These are phyloP conservation scores for Campoplex nolae DNA, from an alignment of 2,888 invertebrate genomes.

Conservation along the genomic window DNA sequence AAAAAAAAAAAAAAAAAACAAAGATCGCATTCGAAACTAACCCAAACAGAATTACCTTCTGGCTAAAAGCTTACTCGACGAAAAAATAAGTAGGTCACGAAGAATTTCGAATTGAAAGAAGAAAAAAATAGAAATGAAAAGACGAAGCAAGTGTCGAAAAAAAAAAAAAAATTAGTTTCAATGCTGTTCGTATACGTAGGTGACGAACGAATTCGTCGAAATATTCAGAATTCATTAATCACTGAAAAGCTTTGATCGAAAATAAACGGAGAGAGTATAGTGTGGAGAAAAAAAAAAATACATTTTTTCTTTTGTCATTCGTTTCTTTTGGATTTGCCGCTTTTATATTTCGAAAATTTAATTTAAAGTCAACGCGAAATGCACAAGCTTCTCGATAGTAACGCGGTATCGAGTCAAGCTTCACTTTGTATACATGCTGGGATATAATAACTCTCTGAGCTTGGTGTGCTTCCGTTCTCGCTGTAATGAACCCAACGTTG, in stretches of 20 bases:
- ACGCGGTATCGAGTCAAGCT: constrained; percentile 20
- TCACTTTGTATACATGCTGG: constrained; percentile 7
- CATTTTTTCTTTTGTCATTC: constrained; percentile 6
- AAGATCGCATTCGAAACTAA: not conserved
- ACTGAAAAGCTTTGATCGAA: not conserved
- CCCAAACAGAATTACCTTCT: not conserved
- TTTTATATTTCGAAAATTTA: not conserved
- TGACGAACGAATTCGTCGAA: constrained; percentile 4
- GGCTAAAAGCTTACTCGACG: constrained; percentile 1
- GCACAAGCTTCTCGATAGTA: not conserved
- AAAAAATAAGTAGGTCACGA: constrained; percentile 19
- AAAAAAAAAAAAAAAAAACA: not conserved
- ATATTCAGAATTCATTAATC: not conserved
- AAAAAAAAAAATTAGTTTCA: not conserved
- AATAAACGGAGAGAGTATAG: too few species aligned
- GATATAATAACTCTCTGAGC: constrained; percentile 29
- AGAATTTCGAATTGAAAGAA: not conserved
- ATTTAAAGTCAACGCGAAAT: not conserved
- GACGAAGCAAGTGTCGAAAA: not conserved
- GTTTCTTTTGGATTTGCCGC: not conserved
- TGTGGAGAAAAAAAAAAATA: too few species aligned
- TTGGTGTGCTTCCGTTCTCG: constrained; percentile 37
- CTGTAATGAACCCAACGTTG: constrained; percentile 35
- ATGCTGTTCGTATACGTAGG: not conserved
- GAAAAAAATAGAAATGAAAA: not conserved